Conservation (phyloP, 2,888 invertebrate genomes). For the Mantis religiosa region DNA sequence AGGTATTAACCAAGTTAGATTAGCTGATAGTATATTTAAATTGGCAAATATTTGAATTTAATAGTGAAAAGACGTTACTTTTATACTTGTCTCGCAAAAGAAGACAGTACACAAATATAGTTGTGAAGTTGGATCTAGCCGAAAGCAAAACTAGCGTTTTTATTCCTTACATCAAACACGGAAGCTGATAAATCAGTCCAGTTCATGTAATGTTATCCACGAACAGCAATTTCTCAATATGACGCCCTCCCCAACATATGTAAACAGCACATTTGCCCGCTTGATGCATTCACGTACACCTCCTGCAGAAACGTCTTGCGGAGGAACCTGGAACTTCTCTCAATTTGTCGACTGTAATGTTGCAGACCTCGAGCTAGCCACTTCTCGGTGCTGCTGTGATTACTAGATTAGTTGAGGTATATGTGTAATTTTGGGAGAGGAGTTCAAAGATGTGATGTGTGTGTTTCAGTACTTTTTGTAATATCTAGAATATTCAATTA, state of each 20-base stretch:
- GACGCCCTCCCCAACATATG: neutral
- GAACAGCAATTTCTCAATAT: neutral
- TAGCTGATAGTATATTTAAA: too few species aligned
- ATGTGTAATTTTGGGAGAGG: too few species aligned
- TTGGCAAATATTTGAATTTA: too few species aligned
- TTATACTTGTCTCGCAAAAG: neutral
- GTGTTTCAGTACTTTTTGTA: too few species aligned
- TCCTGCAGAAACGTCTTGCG: neutral
- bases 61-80: too few species aligned
- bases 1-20: too few species aligned
- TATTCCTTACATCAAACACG: neutral
- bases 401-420: too few species aligned
- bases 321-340: neutral
- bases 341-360: neutral
- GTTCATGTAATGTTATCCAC: neutral
- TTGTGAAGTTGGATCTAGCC: neutral
- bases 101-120: neutral
- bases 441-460: too few species aligned
- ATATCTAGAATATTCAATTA: too few species aligned
- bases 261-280: neutral
- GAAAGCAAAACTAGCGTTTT: neutral
- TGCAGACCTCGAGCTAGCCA: too few species aligned
- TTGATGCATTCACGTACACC: neutral
- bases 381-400: too few species aligned
- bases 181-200: neutral